phyloP scores from a whole-genome alignment of 2,888 invertebrate species.

The Apamea anceps region DNA sequence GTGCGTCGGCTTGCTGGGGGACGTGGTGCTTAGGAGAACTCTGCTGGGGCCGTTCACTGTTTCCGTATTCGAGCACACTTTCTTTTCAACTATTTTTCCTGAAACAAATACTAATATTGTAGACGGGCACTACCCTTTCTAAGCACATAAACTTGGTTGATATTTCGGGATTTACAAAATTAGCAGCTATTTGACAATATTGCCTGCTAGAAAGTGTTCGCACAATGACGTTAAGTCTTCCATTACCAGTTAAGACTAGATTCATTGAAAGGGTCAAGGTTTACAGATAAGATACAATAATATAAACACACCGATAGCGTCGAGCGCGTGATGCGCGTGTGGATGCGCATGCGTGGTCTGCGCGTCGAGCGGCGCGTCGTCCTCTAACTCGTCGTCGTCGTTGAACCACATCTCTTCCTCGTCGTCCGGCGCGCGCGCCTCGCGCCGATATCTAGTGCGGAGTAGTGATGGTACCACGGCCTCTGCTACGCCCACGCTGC shows the following conservation, averaged over 20 bases:
- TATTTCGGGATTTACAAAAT: background rate
- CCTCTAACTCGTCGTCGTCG: slow-evolving; percentile 98
- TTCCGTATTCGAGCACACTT: slow-evolving; percentile 89
- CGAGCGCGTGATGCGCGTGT: slow-evolving; percentile 84
- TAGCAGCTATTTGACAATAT: background rate
- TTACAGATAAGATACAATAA: slow-evolving; percentile 24
- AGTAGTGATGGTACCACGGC: slow-evolving; percentile 95
- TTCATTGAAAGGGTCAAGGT: slow-evolving; percentile 21
- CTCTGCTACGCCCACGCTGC: slow-evolving; percentile 85
- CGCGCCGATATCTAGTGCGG: slow-evolving; percentile 95
- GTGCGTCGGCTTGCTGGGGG: slow-evolving; percentile 81
- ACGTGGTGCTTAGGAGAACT: slow-evolving; percentile 81
- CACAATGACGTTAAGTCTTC: background rate
- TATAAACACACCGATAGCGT: slow-evolving; percentile 81
- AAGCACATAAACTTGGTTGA: background rate
- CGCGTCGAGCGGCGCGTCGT: slow-evolving; percentile 91
- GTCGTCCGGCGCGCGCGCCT: slow-evolving; percentile 98
- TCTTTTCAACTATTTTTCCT: slow-evolving; percentile 92
- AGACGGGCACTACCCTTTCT: slow-evolving; percentile 6
- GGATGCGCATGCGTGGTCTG: slow-evolving; percentile 76
- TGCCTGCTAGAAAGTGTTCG: background rate
- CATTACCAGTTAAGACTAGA: background rate
- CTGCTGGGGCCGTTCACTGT: slow-evolving; percentile 85
- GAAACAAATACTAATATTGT: slow-evolving; percentile 65
- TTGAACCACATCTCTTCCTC: slow-evolving; percentile 99